A percentile compares a stretch with the other conserved stretches of the same genome.
phyloP scores from a whole-genome alignment of 2,113 vertebrate genomes.

The Gambusia affinis region DNA sequence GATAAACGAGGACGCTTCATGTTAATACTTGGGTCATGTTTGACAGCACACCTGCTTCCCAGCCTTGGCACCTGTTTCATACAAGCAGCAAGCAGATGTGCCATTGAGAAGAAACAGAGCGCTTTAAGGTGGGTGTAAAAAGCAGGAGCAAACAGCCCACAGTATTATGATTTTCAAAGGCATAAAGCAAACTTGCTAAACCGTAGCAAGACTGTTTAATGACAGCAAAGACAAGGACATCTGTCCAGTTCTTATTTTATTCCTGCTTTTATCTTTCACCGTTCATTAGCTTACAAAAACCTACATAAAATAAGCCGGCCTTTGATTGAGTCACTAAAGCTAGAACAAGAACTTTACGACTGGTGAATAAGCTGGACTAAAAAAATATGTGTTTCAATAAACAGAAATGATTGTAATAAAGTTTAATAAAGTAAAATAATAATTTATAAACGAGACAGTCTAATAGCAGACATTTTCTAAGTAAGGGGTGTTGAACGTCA shows the following conservation, averaged over 20 bases:
- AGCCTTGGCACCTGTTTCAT: conserved; percentile 39
- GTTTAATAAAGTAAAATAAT: neutral
- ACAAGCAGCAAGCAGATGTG: conserved; percentile 65
- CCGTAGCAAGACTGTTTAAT: conserved; percentile 22
- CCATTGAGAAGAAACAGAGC: conserved; percentile 36
- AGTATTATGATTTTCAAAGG: conserved; percentile 42
- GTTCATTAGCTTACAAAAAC: conserved; percentile 16
- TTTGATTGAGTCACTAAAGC: conserved; percentile 40
- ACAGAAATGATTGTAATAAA: conserved; percentile 9
- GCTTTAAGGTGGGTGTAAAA: conserved; percentile 43
- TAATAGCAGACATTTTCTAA: neutral
- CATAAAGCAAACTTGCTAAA: conserved; percentile 48
- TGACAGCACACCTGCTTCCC: conserved; percentile 61
- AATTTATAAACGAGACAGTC: neutral
- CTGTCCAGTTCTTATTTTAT: conserved; percentile 4
- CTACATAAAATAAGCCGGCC: conserved; percentile 4
- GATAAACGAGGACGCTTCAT: conserved; percentile 25
- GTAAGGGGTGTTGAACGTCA: too few species aligned
- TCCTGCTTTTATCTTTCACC: neutral
- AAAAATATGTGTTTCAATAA: neutral
- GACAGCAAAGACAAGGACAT: conserved; percentile 9
- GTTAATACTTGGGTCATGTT: conserved; percentile 50
- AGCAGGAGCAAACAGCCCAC: conserved; percentile 47
- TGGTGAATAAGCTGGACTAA: conserved; percentile 2
- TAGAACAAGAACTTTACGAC: conserved; percentile 24